Evolutionary conservation across 2,888 invertebrate species (phyloP).

Genomic region (Poecilus cupreus): DNA sequence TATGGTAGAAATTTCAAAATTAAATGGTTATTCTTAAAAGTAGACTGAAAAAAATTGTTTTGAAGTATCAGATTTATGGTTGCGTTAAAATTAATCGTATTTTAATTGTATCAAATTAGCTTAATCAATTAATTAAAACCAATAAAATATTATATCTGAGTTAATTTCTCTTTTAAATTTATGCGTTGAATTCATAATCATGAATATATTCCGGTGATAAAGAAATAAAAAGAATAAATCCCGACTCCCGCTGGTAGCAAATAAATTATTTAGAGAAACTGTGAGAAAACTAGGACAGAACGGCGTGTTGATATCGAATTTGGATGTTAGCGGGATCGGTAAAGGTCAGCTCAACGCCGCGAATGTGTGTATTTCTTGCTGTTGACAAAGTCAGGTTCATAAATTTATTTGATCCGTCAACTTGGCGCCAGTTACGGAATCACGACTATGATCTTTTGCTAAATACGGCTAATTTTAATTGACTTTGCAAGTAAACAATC

Average conservation of each 20-base stretch:
- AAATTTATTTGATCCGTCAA: slow-evolving; percentile 44
- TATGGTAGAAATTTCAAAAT: not conserved
- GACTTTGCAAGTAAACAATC: slow-evolving; percentile 24
- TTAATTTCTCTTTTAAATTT: slow-evolving; percentile 16
- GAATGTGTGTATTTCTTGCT: not conserved
- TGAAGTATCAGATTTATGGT: not conserved
- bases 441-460: slow-evolving; percentile 32
- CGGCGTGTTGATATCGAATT: not conserved
- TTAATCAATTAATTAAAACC: slow-evolving; percentile 33
- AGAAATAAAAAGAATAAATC: not conserved
- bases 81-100: slow-evolving; percentile 10
- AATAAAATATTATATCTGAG: slow-evolving; percentile 20
- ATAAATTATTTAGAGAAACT: slow-evolving; percentile 33
- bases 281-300: slow-evolving; percentile 22
- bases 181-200: slow-evolving; percentile 7
- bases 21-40: not conserved
- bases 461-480: slow-evolving; percentile 38
- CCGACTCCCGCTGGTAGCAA: not conserved
- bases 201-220: slow-evolving; percentile 22
- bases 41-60: not conserved
- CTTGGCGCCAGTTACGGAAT: slow-evolving; percentile 31
- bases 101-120: slow-evolving; percentile 13
- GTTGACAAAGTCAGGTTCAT: slow-evolving; percentile 43
- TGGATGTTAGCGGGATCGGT: not conserved
- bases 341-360: not conserved